A percentile compares a stretch with the other conserved stretches of the same genome.
Conservation (phyloP, 2,797 vertebrate genomes). For the Xiphophorus birchmanni region DNA sequence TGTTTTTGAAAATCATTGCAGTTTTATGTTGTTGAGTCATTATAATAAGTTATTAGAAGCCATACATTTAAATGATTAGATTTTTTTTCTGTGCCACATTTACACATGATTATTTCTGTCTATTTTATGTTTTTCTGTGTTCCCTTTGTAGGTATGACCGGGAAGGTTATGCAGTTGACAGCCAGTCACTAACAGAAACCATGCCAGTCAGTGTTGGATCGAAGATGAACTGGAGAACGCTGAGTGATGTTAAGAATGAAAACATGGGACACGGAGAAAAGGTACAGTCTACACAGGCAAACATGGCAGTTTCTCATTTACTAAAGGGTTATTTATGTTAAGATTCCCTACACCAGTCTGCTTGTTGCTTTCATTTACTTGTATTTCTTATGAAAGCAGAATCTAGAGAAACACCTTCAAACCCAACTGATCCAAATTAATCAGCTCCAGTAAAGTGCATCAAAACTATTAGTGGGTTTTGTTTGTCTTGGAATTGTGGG, state of each 20-base stretch:
- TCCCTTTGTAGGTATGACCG: conserved; percentile 62
- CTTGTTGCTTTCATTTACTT: neutral
- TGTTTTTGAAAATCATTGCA: neutral
- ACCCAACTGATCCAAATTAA: neutral
- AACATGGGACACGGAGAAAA: conserved; percentile 67
- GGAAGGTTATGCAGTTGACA: conserved; percentile 46
- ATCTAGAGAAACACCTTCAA: neutral
- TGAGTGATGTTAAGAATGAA: conserved; percentile 68
- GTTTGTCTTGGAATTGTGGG: neutral
- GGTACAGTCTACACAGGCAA: conserved; percentile 40
- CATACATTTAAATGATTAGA: conserved; percentile 2
- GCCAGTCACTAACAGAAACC: conserved; percentile 67
- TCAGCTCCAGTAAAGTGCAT: neutral
- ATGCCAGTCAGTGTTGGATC: conserved; percentile 27
- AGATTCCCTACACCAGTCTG: neutral
- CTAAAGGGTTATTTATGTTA: neutral
- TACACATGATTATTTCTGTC: neutral
- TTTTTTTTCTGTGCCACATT: neutral
- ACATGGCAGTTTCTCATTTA: neutral
- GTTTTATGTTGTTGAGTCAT: neutral
- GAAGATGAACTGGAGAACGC: conserved; percentile 67
- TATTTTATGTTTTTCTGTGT: conserved; percentile 29
- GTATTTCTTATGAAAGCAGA: neutral
- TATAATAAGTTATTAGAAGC: neutral
- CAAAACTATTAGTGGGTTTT: neutral